Base-by-base conservation (phyloP, 2,888 invertebrate species). In the Ormyrus pomaceus region DNA sequence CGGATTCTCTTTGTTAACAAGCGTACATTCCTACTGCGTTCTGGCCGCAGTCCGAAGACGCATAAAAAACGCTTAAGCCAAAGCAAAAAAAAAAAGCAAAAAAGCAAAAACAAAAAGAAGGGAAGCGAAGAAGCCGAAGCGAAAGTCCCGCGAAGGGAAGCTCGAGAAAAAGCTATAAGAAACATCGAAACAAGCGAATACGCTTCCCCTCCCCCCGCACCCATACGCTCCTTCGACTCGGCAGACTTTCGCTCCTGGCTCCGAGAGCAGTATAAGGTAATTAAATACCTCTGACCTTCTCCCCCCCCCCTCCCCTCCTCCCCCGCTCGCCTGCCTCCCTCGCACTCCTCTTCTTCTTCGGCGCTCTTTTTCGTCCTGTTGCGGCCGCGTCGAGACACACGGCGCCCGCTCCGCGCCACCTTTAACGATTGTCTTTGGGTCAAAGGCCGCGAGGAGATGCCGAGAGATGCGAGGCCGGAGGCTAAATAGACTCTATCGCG, bases 341-440 rank as follows among this genome's bases (percentile, higher is more conserved):
- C 34, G 34, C 34, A 34, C 9, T 46, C 11, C 2, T 53, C 45
- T 56, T 56, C 56, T 19, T 58, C 59, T 48, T 13, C 58, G 56
- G n/a, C 13, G 34, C 82, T 83, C 62, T 65, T 79, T 78, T 80
- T 80, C 70, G 77, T 50, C 64, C 50, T 64, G 70, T 51, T 66
- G 71, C 34, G 48, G 61, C 51, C 34, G 48, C 34, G 46, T 75
- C 82, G 78, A 82, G 58, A 64, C 82, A 34, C 34, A 83, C 82
- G 85, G 85, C 86, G 86, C 86, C 86, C 85, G 84, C 85, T 86
- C 87, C 87, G 86, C 86, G 88, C 89, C 89, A 89, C 89, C 89
- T 89, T 77, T 89, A 89, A 89, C 87, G 88, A 90, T 89, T 89
- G 89, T 89, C 88, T 86, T 83, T 85, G 85, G 88, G 90, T 90